Percentiles rank a stretch among this genome's conserved stretches.
These are phyloP conservation scores for Pseudeuparius sepicola DNA, from an alignment of 2,888 invertebrate species.

Conservation along the genomic window DNA sequence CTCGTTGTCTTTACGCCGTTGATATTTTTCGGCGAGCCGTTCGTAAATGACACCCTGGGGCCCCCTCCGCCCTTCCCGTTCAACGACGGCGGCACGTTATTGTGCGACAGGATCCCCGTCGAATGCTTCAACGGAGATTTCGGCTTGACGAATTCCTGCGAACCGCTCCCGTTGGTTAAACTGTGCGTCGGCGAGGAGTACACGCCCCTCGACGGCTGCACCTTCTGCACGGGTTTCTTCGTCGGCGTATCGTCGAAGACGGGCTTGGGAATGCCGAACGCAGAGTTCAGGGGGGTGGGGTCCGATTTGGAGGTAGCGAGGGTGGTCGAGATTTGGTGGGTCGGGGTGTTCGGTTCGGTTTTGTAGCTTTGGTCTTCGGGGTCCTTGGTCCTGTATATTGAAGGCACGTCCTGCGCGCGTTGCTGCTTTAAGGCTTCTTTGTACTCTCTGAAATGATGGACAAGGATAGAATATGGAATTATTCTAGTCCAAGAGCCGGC, in stretches of 20 bases:
- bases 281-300: constrained; percentile 41
- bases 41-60: constrained; percentile 11
- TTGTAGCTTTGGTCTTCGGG: constrained; percentile 47
- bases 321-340: constrained; percentile 40
- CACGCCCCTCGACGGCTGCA: constrained; percentile 62
- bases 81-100: constrained; percentile 39
- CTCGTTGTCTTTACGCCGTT: constrained; percentile 33
- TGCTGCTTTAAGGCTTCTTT: constrained; percentile 83
- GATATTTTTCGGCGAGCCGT: constrained; percentile 22
- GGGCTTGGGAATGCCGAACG: constrained; percentile 46
- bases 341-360: constrained; percentile 42
- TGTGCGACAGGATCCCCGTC: constrained; percentile 50
- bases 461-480: too few species aligned
- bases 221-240: constrained; percentile 65
- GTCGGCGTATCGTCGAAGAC: constrained; percentile 43
- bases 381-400: constrained; percentile 59
- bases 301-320: constrained; percentile 40
- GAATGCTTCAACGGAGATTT: constrained; percentile 55
- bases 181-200: constrained; percentile 29
- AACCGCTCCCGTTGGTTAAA: constrained; percentile 16
- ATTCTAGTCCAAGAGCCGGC: too few species aligned
- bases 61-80: constrained; percentile 9
- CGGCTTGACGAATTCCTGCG: constrained; percentile 52
- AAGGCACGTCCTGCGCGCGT: constrained; percentile 62
- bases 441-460: constrained; percentile 62